phyloP scores from a whole-genome alignment of 2,797 vertebrate species.

The Enteromius afrohamiltoni region DNA sequence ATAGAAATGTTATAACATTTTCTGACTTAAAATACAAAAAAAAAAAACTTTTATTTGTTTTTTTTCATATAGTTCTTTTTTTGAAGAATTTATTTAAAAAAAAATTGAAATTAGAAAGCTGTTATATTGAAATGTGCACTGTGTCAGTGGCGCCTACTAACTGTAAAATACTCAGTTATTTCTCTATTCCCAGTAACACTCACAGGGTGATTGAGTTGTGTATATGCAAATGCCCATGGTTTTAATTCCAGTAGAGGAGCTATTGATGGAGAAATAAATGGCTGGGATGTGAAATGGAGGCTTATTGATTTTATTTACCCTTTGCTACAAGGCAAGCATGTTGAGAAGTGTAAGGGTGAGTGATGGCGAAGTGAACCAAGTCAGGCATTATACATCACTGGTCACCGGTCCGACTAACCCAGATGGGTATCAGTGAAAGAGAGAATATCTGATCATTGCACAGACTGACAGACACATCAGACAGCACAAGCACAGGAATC shows the following conservation, averaged over 20 bases:
- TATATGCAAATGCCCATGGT: constrained; percentile 53
- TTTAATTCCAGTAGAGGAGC: constrained; percentile 57
- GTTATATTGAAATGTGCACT: too few relatives aligned
- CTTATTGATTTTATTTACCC: constrained; percentile 65
- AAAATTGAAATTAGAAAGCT: neutral
- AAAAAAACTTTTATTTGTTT: too few relatives aligned
- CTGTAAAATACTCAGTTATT: neutral
- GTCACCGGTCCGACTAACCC: constrained; percentile 46
- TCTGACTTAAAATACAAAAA: too few relatives aligned
- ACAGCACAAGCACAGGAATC: neutral
- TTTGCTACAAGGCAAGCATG: constrained; percentile 47
- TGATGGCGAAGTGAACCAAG: constrained; percentile 62
- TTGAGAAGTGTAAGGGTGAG: constrained; percentile 62
- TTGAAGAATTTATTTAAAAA: too few relatives aligned
- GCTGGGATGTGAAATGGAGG: constrained; percentile 55
- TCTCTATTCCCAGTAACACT: neutral
- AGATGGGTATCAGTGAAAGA: neutral
- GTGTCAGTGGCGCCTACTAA: too few relatives aligned
- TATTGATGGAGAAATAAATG: constrained; percentile 66
- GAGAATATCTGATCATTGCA: constrained; percentile 14
- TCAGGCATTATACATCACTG: constrained; percentile 47
- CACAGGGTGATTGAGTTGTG: constrained; percentile 43
- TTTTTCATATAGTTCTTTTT: too few relatives aligned
- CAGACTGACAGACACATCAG: neutral
- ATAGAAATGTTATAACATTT: too few relatives aligned